phyloP scores from a whole-genome alignment of 2,888 invertebrate genomes.

The Lepetodrilus schrolli region DNA sequence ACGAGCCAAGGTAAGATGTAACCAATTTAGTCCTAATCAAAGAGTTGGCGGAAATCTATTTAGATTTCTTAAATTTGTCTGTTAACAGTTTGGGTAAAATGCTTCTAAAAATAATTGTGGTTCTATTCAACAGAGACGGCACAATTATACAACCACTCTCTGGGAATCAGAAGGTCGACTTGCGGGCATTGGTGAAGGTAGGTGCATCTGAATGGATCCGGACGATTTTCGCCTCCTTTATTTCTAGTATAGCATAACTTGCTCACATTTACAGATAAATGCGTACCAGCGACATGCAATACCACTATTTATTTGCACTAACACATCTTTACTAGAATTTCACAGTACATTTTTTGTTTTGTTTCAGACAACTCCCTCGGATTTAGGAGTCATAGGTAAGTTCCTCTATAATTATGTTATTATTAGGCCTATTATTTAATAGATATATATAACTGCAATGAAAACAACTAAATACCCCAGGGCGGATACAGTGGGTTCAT shows the following conservation, averaged over 20 bases:
- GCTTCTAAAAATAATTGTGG: neutral
- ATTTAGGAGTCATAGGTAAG: slow-evolving; percentile 36
- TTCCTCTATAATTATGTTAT: neutral
- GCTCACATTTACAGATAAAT: no score
- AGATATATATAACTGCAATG: neutral
- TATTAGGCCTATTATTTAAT: neutral
- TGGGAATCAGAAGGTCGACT: neutral
- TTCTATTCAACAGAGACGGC: neutral
- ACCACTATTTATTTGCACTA: no score
- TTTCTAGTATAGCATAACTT: no score
- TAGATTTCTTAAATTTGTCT: neutral
- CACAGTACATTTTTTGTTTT: slow-evolving; percentile 8
- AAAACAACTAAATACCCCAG: no score
- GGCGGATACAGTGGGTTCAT: no score
- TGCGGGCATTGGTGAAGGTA: neutral
- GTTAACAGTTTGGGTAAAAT: neutral
- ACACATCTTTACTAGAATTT: neutral
- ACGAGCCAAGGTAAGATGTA: neutral
- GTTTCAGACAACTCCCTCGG: slow-evolving; percentile 32
- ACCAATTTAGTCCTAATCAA: neutral
- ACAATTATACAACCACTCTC: neutral
- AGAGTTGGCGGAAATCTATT: neutral
- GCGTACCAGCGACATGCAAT: no score
- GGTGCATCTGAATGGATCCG: neutral
- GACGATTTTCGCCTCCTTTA: neutral